Evolutionary conservation across 2,113 vertebrate genomes (phyloP).

Genomic region (Isichthys henryi): DNA sequence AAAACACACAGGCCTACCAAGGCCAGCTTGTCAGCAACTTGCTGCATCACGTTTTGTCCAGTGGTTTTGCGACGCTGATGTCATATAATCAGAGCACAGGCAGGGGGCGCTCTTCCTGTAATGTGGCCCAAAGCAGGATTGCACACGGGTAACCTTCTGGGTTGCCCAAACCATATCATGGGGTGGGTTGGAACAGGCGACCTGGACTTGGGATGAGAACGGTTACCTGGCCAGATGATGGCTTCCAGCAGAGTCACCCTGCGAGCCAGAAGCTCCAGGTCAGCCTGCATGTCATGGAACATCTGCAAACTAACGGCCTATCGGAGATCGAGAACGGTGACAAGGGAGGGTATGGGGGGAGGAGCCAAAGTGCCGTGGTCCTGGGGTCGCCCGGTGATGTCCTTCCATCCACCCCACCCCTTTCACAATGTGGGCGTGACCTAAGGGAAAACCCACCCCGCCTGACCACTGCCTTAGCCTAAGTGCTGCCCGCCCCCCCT

Average conservation of each 20-base stretch:
- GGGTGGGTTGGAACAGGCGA: slow-evolving; percentile 17
- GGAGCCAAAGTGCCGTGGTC: slow-evolving; percentile 41
- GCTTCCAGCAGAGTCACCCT: slow-evolving; percentile 98
- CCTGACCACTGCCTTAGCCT: slow-evolving; percentile 57
- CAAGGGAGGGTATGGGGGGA: slow-evolving; percentile 44
- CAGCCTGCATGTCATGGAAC: slow-evolving; percentile 91
- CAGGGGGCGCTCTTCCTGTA: not conserved
- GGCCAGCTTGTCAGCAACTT: not conserved
- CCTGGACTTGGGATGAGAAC: slow-evolving; percentile 35
- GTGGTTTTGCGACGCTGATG: not conserved
- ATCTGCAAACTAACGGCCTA: slow-evolving; percentile 97
- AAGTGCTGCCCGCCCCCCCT: slow-evolving; percentile 63
- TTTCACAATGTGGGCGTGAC: slow-evolving; percentile 25
- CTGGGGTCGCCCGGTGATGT: slow-evolving; percentile 41
- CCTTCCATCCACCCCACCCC: slow-evolving; percentile 13
- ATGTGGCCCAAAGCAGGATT: no score
- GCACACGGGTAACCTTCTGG: not conserved
- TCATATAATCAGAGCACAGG: not conserved
- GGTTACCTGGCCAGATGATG: slow-evolving; percentile 99
- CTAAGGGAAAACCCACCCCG: slow-evolving; percentile 30
- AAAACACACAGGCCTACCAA: not conserved
- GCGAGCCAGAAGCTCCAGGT: slow-evolving; percentile 96
- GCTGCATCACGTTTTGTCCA: not conserved
- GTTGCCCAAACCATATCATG: not conserved
- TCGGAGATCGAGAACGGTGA: slow-evolving; percentile 81